Evolutionary conservation across 2,797 vertebrate species (phyloP).

Genomic region (Tachyglossus aculeatus): DNA sequence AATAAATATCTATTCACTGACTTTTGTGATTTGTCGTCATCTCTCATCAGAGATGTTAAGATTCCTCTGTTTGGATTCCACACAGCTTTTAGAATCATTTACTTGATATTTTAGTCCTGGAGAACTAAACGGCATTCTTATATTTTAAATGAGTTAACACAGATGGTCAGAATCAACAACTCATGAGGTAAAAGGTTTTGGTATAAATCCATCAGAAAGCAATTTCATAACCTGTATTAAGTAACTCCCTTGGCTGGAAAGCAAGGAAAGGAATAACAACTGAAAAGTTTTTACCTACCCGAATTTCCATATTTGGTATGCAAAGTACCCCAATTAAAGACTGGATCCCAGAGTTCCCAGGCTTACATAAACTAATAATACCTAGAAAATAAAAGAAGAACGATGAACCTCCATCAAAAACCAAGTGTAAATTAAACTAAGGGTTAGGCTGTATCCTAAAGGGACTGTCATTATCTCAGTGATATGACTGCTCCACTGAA

Average conservation of each 20-base stretch:
- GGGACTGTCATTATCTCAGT: too few relatives aligned
- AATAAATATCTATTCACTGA: too few relatives aligned
- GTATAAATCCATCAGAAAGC: neutral
- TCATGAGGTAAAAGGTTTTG: neutral
- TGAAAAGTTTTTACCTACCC: constrained; percentile 81
- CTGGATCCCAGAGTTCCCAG: constrained; percentile 95
- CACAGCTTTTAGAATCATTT: too few relatives aligned
- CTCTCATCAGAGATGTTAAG: too few relatives aligned
- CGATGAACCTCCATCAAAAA: constrained; percentile 5
- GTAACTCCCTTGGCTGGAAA: neutral
- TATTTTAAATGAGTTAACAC: neutral
- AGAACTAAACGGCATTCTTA: too few relatives aligned
- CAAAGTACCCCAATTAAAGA: constrained; percentile 96
- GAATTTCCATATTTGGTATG: constrained; percentile 99
- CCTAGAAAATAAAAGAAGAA: constrained; percentile 73
- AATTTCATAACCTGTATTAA: neutral
- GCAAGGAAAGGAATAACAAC: constrained; percentile 10
- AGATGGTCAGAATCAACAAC: neutral
- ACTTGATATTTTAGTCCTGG: too few relatives aligned
- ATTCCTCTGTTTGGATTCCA: too few relatives aligned
- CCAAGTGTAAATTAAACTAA: too few relatives aligned
- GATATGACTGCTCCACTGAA: too few relatives aligned
- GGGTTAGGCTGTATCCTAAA: too few relatives aligned
- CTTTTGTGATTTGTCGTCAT: too few relatives aligned
- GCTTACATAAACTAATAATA: constrained; percentile 97